phyloP scores from a whole-genome alignment of 1,140 invertebrate genomes.

The Bombus consobrinus region DNA sequence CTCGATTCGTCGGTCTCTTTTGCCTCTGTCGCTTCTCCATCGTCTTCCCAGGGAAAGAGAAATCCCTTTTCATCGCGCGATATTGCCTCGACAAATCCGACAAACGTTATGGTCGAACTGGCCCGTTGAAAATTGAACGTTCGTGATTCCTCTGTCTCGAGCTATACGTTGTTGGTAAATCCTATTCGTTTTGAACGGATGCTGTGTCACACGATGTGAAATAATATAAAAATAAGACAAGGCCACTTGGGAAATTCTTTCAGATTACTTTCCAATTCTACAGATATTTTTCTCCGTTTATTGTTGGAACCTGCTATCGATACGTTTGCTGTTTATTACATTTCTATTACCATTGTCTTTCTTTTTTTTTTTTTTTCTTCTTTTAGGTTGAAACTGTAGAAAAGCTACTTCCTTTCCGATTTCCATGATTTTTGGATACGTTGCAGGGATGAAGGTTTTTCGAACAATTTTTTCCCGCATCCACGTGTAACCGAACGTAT shows the following conservation, averaged over 20 bases:
- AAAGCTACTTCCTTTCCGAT: no score
- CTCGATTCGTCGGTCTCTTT: slow-evolving; percentile 1
- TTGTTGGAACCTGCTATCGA: not conserved
- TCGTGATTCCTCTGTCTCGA: not conserved
- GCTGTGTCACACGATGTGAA: not conserved
- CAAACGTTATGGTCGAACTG: slow-evolving; percentile 3
- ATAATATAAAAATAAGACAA: not conserved
- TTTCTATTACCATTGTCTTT: not conserved
- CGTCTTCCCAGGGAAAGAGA: slow-evolving; percentile 2
- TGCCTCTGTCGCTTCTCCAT: not conserved
- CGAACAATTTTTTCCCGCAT: no score
- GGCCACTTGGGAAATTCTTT: not conserved
- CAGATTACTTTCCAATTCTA: not conserved
- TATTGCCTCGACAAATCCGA: slow-evolving; percentile 34
- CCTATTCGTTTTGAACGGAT: not conserved
- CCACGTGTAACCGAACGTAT: no score
- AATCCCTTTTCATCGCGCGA: slow-evolving; percentile 32
- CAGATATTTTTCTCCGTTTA: not conserved
- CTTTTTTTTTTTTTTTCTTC: no score
- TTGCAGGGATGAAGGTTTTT: no score
- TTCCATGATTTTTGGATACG: no score
- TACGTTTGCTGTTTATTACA: not conserved
- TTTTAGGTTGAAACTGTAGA: no score
- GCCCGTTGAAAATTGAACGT: slow-evolving; percentile 2
- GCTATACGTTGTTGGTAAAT: not conserved